Evolutionary conservation across 2,888 invertebrate species (phyloP).

Genomic region (Agrochola lota): DNA sequence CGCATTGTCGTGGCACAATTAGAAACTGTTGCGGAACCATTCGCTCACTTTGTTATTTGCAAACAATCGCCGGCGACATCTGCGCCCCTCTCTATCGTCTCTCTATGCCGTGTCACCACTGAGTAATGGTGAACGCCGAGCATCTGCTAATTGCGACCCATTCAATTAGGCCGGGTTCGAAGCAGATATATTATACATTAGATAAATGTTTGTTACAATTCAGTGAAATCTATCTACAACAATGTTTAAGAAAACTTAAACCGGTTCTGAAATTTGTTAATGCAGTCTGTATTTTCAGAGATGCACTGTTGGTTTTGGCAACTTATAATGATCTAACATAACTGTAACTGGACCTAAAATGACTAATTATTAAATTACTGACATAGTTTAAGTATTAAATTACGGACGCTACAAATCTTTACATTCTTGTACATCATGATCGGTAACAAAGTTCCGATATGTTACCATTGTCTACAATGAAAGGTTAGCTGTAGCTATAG

Average conservation of each 20-base stretch:
- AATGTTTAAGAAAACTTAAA: constrained; percentile 13
- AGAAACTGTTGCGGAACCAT: constrained; percentile 87
- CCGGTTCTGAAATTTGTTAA: constrained; percentile 6
- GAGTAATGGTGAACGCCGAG: constrained; percentile 73
- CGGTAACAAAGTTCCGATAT: constrained; percentile 70
- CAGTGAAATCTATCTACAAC: constrained; percentile 14
- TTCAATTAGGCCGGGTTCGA: constrained; percentile 70
- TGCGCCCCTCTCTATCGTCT: constrained; percentile 77
- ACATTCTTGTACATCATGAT: constrained; percentile 64
- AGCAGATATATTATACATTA: constrained; percentile 50
- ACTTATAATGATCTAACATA: background rate
- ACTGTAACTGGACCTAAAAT: background rate
- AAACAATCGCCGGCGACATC: constrained; percentile 87
- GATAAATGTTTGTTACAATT: constrained; percentile 37
- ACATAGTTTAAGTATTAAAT: too few species aligned
- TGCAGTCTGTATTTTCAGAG: background rate
- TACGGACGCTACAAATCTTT: constrained; percentile 59
- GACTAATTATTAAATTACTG: constrained; percentile 25
- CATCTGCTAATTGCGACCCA: constrained; percentile 85
- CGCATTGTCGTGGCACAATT: constrained; percentile 89
- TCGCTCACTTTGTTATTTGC: constrained; percentile 87
- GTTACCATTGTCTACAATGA: constrained; percentile 77
- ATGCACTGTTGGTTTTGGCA: background rate
- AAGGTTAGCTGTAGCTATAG: constrained; percentile 71
- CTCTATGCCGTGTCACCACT: constrained; percentile 66